Evolutionary conservation across 2,797 vertebrate genomes (phyloP).

Genomic region (Hoplostethus atlanticus): DNA sequence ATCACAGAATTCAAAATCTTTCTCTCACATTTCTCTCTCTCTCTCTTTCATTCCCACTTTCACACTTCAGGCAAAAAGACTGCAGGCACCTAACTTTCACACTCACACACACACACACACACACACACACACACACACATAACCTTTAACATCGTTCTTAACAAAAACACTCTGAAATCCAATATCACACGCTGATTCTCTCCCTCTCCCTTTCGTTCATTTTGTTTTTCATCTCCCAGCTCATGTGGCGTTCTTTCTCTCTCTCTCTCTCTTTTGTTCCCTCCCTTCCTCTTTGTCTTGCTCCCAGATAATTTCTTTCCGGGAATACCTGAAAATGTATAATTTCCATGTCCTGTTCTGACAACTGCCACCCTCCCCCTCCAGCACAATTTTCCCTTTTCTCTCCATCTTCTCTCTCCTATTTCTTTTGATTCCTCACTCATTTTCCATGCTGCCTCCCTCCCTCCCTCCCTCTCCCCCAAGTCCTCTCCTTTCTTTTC

Average conservation of each 20-base stretch:
- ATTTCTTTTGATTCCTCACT: conserved; percentile 57
- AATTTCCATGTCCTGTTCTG: conserved; percentile 68
- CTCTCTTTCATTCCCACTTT: too few species aligned
- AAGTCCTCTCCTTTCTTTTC: conserved; percentile 6
- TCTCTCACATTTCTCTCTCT: too few species aligned
- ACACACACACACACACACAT: too few species aligned
- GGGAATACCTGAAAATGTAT: conserved; percentile 62
- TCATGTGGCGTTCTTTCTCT: conserved; percentile 16
- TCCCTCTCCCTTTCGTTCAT: neutral
- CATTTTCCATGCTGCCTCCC: conserved; percentile 42
- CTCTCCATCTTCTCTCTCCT: conserved; percentile 38
- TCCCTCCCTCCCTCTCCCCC: neutral
- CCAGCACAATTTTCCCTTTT: conserved; percentile 18
- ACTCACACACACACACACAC: neutral
- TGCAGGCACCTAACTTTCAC: neutral
- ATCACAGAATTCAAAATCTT: too few species aligned
- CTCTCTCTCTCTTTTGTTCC: neutral
- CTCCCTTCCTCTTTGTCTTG: conserved; percentile 43
- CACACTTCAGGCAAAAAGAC: too few species aligned
- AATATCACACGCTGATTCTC: conserved; percentile 43
- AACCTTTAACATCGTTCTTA: conserved; percentile 16
- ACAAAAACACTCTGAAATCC: conserved; percentile 52
- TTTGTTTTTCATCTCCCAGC: conserved; percentile 29
- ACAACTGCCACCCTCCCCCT: conserved; percentile 35
- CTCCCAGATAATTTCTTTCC: conserved; percentile 57